phyloP scores from a whole-genome alignment of 2,113 vertebrate species.

The Bostrychus sinensis region DNA sequence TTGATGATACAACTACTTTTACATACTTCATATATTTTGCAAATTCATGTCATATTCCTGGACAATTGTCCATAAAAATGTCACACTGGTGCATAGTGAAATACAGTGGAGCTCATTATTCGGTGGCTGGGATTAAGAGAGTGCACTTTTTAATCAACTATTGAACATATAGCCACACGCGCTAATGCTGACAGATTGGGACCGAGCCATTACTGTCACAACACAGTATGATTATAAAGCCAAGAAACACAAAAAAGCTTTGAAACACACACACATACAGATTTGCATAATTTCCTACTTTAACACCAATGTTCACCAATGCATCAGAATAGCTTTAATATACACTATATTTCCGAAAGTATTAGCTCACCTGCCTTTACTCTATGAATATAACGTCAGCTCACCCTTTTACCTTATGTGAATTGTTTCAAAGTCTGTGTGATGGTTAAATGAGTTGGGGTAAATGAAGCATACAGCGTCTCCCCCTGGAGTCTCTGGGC shows the following conservation, averaged over 20 bases:
- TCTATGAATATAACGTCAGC: too few species aligned
- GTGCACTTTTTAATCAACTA: conserved; percentile 62
- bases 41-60: neutral
- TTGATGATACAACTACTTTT: neutral
- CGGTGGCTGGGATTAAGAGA: conserved; percentile 51
- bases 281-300: neutral
- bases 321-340: too few species aligned
- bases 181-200: conserved; percentile 49
- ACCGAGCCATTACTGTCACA: conserved; percentile 54
- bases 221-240: neutral
- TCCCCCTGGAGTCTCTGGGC: too few species aligned
- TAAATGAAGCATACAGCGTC: too few species aligned
- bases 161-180: conserved; percentile 56
- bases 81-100: conserved; percentile 3
- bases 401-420: too few species aligned
- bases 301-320: neutral
- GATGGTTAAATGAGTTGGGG: too few species aligned
- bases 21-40: neutral
- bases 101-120: conserved; percentile 45
- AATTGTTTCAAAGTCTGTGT: too few species aligned
- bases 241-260: conserved; percentile 25
- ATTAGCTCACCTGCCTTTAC: too few species aligned
- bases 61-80: neutral
- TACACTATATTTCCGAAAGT: too few species aligned
- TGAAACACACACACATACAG: conserved; percentile 29